Evolutionary conservation across 1,140 invertebrate species (phyloP), one percentile per base, ranked within the genome.

Genomic region (Halictus rubicundus): DNA sequence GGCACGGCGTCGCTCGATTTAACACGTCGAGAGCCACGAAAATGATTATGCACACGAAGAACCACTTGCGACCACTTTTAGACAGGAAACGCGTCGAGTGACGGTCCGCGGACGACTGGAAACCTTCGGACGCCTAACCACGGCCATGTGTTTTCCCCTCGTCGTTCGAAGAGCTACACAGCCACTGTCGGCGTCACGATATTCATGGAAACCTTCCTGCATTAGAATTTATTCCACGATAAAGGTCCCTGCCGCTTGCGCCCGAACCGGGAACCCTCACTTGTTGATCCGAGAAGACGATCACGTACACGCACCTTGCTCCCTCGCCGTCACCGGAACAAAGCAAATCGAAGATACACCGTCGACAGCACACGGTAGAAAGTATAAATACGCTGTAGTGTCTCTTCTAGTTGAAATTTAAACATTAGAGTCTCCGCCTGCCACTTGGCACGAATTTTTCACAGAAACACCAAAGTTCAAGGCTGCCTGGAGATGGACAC

Each of bases 11-110:
- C 60, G 2, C 16, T 72, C 69, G 39, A 25, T 61, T 78, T 52
- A 42, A 54, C 68, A n/a, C 16, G 16, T 8, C 14, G 21, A 68
- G 49, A 60, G 49, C 25, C 39, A 16, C 25, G 42, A 75, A n/a
- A 72, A 75, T 68, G 57, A 66, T 46, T 52, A 57, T 65, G 46
- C 23, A 21, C 71, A 68, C 71, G 71, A 79, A 78, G 37, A 71
- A 79, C 77, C 70, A 73, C 69, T 73, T 66, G 69, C 77, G 59
- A 59, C 69, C 78, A 80, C 78, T 75, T 75, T 75, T 75, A 75
- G 71, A 61, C 71, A 74, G 79, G 68, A 81, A 81, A 68, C 64
- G 78, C 73, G 49, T 77, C 57, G 65, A 75, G 65, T 75, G 57
- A 57, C 65, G 78, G 73, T 21, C 57, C 52, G 59, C 37, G 57